Conservation (phyloP, 2,113 vertebrate genomes). For the Pelecanus crispus region DNA sequence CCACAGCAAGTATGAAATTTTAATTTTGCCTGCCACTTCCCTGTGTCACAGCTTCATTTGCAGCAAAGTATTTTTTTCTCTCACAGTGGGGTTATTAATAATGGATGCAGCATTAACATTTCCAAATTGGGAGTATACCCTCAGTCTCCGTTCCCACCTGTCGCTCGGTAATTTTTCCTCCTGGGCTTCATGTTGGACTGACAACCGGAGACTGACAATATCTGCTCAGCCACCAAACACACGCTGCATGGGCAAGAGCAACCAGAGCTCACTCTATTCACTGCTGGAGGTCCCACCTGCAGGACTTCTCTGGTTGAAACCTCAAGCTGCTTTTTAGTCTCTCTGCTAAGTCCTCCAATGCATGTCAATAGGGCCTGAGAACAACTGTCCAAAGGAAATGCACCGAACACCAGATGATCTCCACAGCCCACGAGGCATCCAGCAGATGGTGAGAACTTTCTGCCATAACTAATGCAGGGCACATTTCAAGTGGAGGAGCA, state of each 20-base stretch:
- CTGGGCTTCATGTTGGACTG: not conserved
- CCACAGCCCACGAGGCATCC: not conserved
- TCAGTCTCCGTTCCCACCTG: not conserved
- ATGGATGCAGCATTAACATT: not conserved
- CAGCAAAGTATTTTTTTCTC: not conserved
- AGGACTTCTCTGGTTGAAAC: not conserved
- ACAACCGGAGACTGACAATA: not conserved
- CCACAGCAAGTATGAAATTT: not conserved
- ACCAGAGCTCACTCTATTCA: not conserved
- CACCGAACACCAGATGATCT: not conserved
- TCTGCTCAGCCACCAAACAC: not conserved
- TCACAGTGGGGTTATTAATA: not conserved
- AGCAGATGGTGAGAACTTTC: not conserved
- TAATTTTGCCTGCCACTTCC: constrained; percentile 12
- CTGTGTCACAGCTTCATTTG: not conserved
- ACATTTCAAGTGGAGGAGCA: not conserved
- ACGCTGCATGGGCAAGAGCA: not conserved
- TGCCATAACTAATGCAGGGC: not conserved
- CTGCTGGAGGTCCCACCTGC: not conserved
- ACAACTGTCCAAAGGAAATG: not conserved
- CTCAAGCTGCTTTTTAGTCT: not conserved
- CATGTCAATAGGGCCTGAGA: not conserved
- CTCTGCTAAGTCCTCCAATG: not conserved
- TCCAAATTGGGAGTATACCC: not conserved
- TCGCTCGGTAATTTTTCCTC: not conserved